Evolutionary conservation across 2,888 invertebrate species (phyloP), one percentile per base, ranked within the genome.

Genomic region (Trichogramma evanescens): DNA sequence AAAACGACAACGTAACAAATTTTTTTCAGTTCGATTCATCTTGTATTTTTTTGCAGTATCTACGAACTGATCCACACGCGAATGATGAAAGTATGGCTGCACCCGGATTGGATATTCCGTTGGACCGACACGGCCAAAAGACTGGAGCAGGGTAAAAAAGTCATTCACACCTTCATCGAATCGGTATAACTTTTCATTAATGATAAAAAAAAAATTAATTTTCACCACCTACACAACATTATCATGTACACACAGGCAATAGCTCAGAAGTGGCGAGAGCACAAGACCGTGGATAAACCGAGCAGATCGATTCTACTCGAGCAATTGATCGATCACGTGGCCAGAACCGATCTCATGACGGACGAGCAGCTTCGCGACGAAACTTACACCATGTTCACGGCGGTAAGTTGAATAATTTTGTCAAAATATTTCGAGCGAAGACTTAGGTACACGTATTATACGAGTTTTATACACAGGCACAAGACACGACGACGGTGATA

Each of bases 21-120:
- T 45, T 45, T 2, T 9, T 45, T 9, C 45, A n/a, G 8, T 9
- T 9, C n/a, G n/a, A 45, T 45, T 45, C n/a, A 9, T 9, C 45
- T 9, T 2, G n/a, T 9, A 45, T 6, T 8, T 49, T n/a, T 5
- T 45, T 57, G 4, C 10, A 70, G 70, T 26, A 64, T 69, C 46
- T 68, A 69, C 62, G 63, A 66, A 50, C 46, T 68, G 39, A 39
- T 68, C 39, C 65, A 69, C 43, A 7, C 59, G 26, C 61, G 70
- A 64, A 68, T 68, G 65, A 61, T 66, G 56, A 69, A 69, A 52
- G 57, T 66, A 1, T 70, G 70, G 70, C 62, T 70, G n/a, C 65
- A 69, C 48, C 62, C 63, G 6, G 66, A 69, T 8, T 65, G 63
- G 62, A 38, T 69, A 8, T 70, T 65, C 48, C 59, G 49, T 3